phyloP scores from a whole-genome alignment of 2,113 vertebrate genomes.

The Phalacrocorax aristotelis region DNA sequence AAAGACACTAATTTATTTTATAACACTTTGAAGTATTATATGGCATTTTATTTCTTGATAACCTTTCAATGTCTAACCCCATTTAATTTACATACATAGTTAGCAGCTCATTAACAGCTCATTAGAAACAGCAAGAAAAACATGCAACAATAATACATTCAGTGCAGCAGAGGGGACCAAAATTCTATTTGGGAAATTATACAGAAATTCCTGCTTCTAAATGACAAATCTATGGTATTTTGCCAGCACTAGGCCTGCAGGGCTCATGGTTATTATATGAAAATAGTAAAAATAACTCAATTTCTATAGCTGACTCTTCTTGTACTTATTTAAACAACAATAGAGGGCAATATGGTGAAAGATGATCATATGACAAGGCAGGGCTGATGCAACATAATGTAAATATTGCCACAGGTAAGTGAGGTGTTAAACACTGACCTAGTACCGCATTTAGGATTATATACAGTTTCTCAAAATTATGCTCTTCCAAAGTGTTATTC shows the following conservation, averaged over 20 bases:
- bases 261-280: conserved; percentile 45
- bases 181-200: conserved; percentile 53
- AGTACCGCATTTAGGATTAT: not conserved
- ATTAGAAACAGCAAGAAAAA: conserved; percentile 72
- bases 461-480: not conserved
- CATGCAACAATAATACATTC: conserved; percentile 72
- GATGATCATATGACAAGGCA: not conserved
- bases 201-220: conserved; percentile 32
- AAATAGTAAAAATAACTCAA: conserved; percentile 65
- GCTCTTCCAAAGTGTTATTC: not conserved
- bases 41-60: conserved; percentile 53
- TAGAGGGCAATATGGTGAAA: not conserved
- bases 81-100: conserved; percentile 77
- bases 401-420: not conserved
- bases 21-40: conserved; percentile 48
- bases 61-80: conserved; percentile 54
- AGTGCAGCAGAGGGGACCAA: conserved; percentile 66
- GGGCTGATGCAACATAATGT: not conserved
- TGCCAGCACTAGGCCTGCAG: conserved; percentile 44
- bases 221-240: conserved; percentile 51
- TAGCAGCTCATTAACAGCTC: conserved; percentile 78
- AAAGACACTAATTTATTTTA: conserved; percentile 53
- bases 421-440: not conserved
- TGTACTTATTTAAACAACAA: conserved; percentile 49
- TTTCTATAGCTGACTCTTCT: conserved; percentile 41